Percentiles rank a stretch among this genome's conserved stretches.
Conservation (phyloP, 2,888 invertebrate species). For the Eupeodes latifasciatus region DNA sequence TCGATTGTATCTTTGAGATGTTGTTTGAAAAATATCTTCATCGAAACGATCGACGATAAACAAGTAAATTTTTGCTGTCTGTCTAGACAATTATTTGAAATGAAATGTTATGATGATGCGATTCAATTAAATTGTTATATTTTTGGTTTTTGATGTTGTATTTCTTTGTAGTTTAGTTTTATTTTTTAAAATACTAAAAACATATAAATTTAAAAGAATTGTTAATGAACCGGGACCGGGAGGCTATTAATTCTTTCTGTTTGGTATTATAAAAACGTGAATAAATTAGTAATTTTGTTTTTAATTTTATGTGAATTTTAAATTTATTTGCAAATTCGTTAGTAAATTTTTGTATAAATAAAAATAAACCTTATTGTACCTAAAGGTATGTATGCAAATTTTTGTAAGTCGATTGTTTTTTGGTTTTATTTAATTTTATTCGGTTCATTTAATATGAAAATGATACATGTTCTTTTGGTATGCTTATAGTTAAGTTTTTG, state of each 20-base stretch:
- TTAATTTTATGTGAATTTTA: constrained; percentile 55
- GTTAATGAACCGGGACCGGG: constrained; percentile 7
- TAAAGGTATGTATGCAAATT: neutral
- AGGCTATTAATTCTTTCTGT: neutral
- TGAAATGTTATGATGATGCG: constrained; percentile 10
- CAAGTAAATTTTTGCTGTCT: constrained; percentile 24
- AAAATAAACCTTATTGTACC: neutral
- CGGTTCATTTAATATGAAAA: constrained; percentile 44
- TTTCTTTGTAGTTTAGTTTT: constrained; percentile 25
- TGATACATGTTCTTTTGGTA: constrained; percentile 26
- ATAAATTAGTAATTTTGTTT: constrained; percentile 54
- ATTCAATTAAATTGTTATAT: constrained; percentile 40
- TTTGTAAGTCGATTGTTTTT: constrained; percentile 9
- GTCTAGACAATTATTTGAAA: constrained; percentile 60
- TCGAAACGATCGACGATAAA: constrained; percentile 4
- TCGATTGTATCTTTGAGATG: constrained; percentile 62
- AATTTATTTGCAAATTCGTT: constrained; percentile 60
- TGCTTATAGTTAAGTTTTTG: constrained; percentile 14
- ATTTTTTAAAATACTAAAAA: constrained; percentile 1
- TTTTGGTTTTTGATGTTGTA: constrained; percentile 33
- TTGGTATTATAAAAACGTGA: constrained; percentile 27
- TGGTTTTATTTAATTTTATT: constrained; percentile 30
- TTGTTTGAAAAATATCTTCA: constrained; percentile 18
- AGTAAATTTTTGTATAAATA: neutral
- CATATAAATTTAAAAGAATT: constrained; percentile 27